Evolutionary conservation across 2,797 vertebrate genomes (phyloP).

Genomic region (Lagorchestes hirsutus): DNA sequence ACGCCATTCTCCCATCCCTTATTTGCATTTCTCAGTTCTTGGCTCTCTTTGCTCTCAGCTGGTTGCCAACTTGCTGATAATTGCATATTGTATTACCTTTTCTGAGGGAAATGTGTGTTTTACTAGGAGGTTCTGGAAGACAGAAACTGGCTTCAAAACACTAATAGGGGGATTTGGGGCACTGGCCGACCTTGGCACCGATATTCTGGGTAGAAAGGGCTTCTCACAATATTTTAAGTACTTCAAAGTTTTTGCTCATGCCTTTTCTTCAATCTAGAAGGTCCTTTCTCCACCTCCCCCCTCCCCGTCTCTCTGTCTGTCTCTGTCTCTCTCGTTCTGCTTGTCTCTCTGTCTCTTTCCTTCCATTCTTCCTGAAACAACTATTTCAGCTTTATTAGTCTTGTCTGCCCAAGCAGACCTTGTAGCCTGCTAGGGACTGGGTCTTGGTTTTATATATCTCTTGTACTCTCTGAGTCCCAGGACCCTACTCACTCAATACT

Average conservation of each 20-base stretch:
- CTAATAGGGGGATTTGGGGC: neutral
- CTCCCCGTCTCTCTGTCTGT: neutral
- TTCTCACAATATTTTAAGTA: constrained; percentile 6
- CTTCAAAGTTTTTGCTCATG: constrained; percentile 11
- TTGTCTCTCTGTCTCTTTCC: neutral
- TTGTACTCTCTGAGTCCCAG: neutral
- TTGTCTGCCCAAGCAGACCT: neutral
- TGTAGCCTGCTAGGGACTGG: neutral
- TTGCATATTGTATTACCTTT: neutral
- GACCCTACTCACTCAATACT: neutral
- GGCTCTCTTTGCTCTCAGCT: neutral
- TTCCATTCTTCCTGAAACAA: neutral
- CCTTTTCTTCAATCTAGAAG: constrained; percentile 42
- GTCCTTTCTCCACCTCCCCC: too few relatives aligned
- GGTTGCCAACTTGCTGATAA: neutral
- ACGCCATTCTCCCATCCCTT: neutral
- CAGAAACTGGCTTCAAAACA: neutral
- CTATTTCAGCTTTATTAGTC: neutral
- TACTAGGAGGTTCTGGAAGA: neutral
- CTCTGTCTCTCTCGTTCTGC: neutral
- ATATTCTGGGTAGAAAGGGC: neutral
- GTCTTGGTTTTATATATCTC: neutral
- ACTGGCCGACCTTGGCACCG: neutral
- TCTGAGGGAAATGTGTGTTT: neutral
- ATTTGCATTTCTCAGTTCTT: neutral